Evolutionary conservation across 2,113 vertebrate species (phyloP), one percentile per base, ranked within the genome.

Genomic region (Macquaria australasica): DNA sequence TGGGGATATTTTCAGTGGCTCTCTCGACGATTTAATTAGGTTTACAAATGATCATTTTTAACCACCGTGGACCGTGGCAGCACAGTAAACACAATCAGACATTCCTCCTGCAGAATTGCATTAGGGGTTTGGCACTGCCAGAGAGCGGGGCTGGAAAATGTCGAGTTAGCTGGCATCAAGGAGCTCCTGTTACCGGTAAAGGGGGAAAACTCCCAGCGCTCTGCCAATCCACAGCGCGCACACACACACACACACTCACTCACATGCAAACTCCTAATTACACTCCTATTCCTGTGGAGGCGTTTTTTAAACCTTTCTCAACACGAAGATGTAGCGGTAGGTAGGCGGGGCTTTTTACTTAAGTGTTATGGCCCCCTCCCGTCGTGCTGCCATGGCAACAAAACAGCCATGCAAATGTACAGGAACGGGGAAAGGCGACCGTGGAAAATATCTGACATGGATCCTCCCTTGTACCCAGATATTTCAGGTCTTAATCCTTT

Each of bases 81-180:
- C 81, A 89, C 80, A 83, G 80, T 88, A 91, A 89, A 91, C 90
- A 88, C 85, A 87, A 92, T 92, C 90, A 89, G 88, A 90, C 81
- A 9, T 77, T 51, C 77, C 67, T 68, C 64, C 87, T 63, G 79
- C 84, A 88, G 83, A 69, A 39, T 20, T 77, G 79, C 79, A 85
- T 88, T 75, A 83, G 73, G 48, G 79, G 75, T 56, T 85, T 88
- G 92, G 87, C 84, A 71, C 18, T 31, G 81, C 69, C 77, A 37
- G 59, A 21, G 64, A 73, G 67, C 77, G 3, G 56, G 89, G 64
- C 91, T 93, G 93, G 93, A 94, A 93, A 93, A 88, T 92, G 87
- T 92, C 83, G 70, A 77, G 76, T n/a, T 56, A 71, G 79, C 88
- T 93, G 93, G 91, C 91, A 93, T 91, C 79, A 85, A 92, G 88